These are phyloP conservation scores for Bolborhynchus lineola DNA, from an alignment of 2,113 vertebrate genomes.

Conservation along the genomic window DNA sequence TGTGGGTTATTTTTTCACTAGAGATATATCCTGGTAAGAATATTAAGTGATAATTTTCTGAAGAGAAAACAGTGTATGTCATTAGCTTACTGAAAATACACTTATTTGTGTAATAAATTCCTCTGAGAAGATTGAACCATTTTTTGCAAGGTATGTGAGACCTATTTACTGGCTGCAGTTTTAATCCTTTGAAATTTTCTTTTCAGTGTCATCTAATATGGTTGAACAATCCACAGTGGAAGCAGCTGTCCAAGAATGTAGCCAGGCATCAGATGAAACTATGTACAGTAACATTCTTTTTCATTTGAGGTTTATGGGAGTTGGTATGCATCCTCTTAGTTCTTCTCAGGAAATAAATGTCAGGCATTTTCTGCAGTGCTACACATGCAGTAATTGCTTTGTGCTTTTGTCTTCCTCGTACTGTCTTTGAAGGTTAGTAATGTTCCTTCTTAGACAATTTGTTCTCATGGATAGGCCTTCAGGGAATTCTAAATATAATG, in stretches of 20 bases:
- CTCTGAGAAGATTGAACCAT: neutral
- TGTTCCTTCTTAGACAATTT: neutral
- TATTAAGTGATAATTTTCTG: neutral
- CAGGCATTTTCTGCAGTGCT: neutral
- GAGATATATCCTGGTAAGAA: neutral
- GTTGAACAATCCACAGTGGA: slow-evolving; percentile 87
- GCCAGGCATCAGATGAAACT: slow-evolving; percentile 85
- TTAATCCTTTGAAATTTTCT: slow-evolving; percentile 20
- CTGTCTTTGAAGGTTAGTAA: neutral
- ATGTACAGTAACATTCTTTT: slow-evolving; percentile 74
- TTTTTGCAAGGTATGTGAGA: neutral
- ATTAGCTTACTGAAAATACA: neutral
- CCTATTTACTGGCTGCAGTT: neutral
- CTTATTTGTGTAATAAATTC: neutral
- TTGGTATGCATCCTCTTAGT: neutral
- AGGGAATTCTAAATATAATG: neutral
- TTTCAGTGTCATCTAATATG: slow-evolving; percentile 91
- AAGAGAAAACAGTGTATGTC: neutral
- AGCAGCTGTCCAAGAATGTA: slow-evolving; percentile 90
- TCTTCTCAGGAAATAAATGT: neutral
- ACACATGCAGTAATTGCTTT: neutral
- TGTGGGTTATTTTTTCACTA: neutral
- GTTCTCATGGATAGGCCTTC: neutral
- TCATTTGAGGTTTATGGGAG: neutral
- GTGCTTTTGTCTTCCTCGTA: neutral